phyloP scores from a whole-genome alignment of 1,140 invertebrate species.

The Teleopsis dalmanni region DNA sequence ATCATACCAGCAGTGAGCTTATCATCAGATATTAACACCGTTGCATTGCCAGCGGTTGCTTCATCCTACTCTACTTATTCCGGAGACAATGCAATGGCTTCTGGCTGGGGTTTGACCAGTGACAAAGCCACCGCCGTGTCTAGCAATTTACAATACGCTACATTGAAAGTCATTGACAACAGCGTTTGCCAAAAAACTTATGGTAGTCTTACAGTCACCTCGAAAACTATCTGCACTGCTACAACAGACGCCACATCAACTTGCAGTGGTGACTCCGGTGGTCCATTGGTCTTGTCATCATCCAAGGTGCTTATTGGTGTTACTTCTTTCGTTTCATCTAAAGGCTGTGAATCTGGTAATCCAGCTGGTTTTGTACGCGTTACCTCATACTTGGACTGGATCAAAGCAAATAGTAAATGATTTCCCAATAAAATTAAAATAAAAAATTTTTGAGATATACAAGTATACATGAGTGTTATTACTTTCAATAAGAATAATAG shows the following conservation, averaged over 20 bases:
- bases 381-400: constrained; percentile 50
- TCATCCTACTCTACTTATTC: constrained; percentile 27
- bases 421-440: no score
- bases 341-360: constrained; percentile 34
- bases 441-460: no score
- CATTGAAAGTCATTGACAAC: constrained; percentile 19
- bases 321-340: constrained; percentile 38
- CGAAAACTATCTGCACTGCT: constrained; percentile 21
- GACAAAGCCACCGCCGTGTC: constrained; percentile 42
- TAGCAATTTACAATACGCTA: constrained; percentile 14
- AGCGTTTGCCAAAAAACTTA: constrained; percentile 15
- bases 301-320: constrained; percentile 43
- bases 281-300: constrained; percentile 45
- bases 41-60: constrained; percentile 16
- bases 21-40: constrained; percentile 10
- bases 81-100: constrained; percentile 20
- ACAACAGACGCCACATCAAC: constrained; percentile 20
- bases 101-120: constrained; percentile 47
- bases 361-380: constrained; percentile 49
- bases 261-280: constrained; percentile 50
- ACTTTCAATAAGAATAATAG: no score
- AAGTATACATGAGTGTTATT: no score
- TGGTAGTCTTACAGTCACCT: constrained; percentile 20
- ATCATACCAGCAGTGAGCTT: constrained; percentile 17
- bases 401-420: constrained; percentile 30